Evolutionary conservation across 2,888 invertebrate species (phyloP).

Genomic region (Tholera decimalis): DNA sequence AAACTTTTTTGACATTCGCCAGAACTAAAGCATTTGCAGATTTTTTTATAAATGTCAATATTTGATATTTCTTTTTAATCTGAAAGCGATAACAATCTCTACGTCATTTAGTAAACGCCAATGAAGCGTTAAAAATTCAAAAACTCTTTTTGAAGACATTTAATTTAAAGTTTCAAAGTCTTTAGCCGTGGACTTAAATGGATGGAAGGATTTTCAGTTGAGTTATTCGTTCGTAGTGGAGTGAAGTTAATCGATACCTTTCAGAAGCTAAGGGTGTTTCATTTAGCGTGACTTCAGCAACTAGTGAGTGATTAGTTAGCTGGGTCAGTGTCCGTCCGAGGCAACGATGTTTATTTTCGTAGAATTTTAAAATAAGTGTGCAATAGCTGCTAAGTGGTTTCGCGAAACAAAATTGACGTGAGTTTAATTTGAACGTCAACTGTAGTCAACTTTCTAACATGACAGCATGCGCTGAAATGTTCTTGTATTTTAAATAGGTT

Average conservation of each 20-base stretch:
- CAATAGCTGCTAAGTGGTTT: slow-evolving; percentile 43
- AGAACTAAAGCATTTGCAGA: background rate
- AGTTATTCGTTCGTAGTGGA: slow-evolving; percentile 59
- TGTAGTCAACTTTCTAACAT: slow-evolving; percentile 27
- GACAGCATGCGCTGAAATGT: slow-evolving; percentile 18
- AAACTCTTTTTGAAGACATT: slow-evolving; percentile 56
- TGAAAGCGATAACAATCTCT: no score
- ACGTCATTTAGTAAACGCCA: slow-evolving; percentile 41
- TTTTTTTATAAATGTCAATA: no score
- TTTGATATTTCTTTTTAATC: background rate
- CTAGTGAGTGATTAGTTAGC: slow-evolving; percentile 60
- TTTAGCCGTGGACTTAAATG: slow-evolving; percentile 62
- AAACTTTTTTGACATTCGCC: background rate
- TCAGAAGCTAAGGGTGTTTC: slow-evolving; percentile 73
- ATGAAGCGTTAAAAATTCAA: slow-evolving; percentile 46
- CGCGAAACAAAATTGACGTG: slow-evolving; percentile 34
- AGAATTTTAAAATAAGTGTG: slow-evolving; percentile 38
- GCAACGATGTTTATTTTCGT: slow-evolving; percentile 44
- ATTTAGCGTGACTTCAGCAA: slow-evolving; percentile 72
- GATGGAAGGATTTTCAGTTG: slow-evolving; percentile 61
- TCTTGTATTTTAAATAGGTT: slow-evolving; percentile 14
- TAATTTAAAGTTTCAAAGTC: slow-evolving; percentile 61
- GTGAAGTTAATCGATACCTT: slow-evolving; percentile 68
- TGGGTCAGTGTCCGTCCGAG: slow-evolving; percentile 66
- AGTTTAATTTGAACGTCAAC: slow-evolving; percentile 45